A percentile compares a stretch with the other conserved stretches of the same genome.
Evolutionary conservation across 2,888 invertebrate species (phyloP).

Genomic region (Tenthredo livida): DNA sequence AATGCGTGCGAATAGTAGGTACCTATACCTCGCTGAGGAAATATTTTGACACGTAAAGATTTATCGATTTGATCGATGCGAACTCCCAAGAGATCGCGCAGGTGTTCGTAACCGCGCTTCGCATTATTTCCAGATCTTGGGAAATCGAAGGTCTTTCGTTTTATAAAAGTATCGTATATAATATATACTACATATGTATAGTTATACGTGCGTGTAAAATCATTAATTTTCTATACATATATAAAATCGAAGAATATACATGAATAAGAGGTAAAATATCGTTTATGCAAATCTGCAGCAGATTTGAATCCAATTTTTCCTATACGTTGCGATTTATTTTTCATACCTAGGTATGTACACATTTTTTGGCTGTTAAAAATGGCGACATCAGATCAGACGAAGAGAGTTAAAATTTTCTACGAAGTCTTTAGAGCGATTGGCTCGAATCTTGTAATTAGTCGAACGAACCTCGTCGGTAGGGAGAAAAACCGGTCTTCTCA

Average conservation of each 20-base stretch:
- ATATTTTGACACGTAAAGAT: conserved; percentile 74
- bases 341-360: background rate
- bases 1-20: conserved; percentile 49
- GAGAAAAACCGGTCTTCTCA: conserved; percentile 39
- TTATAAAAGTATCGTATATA: background rate
- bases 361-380: background rate
- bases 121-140: background rate
- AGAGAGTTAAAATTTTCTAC: conserved; percentile 33
- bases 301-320: background rate
- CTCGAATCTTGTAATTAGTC: conserved; percentile 49
- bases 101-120: background rate
- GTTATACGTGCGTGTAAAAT: background rate
- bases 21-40: conserved; percentile 64
- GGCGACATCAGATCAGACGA: background rate
- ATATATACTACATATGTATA: too few species aligned
- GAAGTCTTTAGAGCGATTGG: conserved; percentile 21
- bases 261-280: too few species aligned
- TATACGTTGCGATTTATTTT: background rate
- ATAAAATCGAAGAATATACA: background rate
- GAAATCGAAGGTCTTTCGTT: background rate
- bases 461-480: conserved; percentile 3
- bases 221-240: background rate
- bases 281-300: too few species aligned
- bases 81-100: conserved; percentile 70
- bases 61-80: conserved; percentile 73